Percentiles rank a stretch among this genome's conserved stretches.
Evolutionary conservation across 2,113 vertebrate species (phyloP).

Genomic region (Lasiurus cinereus): DNA sequence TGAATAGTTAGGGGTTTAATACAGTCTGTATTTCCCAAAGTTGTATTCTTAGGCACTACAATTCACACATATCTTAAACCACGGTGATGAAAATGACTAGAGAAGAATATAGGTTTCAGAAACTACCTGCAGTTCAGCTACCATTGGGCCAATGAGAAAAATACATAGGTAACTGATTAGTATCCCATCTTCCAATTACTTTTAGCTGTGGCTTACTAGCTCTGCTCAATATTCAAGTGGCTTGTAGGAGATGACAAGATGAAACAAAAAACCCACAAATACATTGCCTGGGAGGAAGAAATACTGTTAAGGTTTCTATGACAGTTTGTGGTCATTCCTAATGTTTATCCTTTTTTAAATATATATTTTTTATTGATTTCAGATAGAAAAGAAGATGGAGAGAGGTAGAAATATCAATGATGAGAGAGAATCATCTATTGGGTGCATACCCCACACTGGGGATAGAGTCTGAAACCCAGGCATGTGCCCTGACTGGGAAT

Average conservation of each 20-base stretch:
- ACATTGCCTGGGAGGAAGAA: background rate
- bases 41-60: background rate
- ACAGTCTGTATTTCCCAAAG: background rate
- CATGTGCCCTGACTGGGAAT: no score
- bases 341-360: background rate
- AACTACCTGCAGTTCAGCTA: background rate
- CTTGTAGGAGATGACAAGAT: background rate
- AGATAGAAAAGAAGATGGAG: no score
- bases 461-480: no score
- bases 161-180: no score
- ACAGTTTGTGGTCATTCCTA: background rate
- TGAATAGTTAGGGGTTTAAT: background rate
- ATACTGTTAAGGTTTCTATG: background rate
- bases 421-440: no score
- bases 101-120: background rate
- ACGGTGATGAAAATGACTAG: background rate
- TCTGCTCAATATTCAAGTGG: background rate
- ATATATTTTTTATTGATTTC: no score
- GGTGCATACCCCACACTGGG: no score
- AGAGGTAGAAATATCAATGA: no score
- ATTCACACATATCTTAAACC: background rate
- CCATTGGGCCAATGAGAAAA: background rate
- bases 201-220: background rate
- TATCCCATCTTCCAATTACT: background rate
- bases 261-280: background rate